A percentile compares a stretch with the other conserved stretches of the same genome.
phyloP scores from a whole-genome alignment of 2,113 vertebrate genomes.

The Potamarius usumacintae region DNA sequence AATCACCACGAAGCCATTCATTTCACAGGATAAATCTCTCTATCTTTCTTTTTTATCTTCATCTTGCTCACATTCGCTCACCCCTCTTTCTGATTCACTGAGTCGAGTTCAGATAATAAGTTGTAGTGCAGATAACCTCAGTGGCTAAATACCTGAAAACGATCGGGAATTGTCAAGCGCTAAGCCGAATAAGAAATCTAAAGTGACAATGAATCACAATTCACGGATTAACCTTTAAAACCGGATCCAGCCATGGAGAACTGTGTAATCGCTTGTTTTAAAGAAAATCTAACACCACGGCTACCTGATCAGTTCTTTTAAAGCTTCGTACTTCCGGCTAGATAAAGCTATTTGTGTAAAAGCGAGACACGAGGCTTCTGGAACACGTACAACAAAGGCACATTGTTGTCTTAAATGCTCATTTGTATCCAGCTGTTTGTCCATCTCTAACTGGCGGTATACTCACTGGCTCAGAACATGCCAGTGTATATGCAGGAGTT shows the following conservation, averaged over 20 bases:
- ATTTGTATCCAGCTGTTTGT: slow-evolving; percentile 21
- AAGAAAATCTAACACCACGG: slow-evolving; percentile 8
- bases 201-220: slow-evolving; percentile 66
- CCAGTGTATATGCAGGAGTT: slow-evolving; percentile 1
- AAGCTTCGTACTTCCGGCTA: slow-evolving; percentile 21
- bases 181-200: slow-evolving; percentile 61
- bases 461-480: slow-evolving; percentile 34
- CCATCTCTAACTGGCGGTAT: background rate
- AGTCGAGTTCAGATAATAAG: slow-evolving; percentile 59
- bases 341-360: slow-evolving; percentile 18
- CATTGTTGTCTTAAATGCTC: slow-evolving; percentile 2
- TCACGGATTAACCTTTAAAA: slow-evolving; percentile 65
- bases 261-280: slow-evolving; percentile 45
- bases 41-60: slow-evolving; percentile 2
- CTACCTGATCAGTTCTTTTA: background rate
- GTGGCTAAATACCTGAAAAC: slow-evolving; percentile 56
- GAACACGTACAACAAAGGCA: background rate
- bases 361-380: background rate
- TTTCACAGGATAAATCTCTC: slow-evolving; percentile 51
- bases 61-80: background rate
- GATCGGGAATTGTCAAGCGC: slow-evolving; percentile 51
- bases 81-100: slow-evolving; percentile 55
- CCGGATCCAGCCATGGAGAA: slow-evolving; percentile 50
- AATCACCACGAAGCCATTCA: slow-evolving; percentile 49
- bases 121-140: slow-evolving; percentile 60